phyloP scores from a whole-genome alignment of 2,113 vertebrate genomes.

The Xiphias gladius region DNA sequence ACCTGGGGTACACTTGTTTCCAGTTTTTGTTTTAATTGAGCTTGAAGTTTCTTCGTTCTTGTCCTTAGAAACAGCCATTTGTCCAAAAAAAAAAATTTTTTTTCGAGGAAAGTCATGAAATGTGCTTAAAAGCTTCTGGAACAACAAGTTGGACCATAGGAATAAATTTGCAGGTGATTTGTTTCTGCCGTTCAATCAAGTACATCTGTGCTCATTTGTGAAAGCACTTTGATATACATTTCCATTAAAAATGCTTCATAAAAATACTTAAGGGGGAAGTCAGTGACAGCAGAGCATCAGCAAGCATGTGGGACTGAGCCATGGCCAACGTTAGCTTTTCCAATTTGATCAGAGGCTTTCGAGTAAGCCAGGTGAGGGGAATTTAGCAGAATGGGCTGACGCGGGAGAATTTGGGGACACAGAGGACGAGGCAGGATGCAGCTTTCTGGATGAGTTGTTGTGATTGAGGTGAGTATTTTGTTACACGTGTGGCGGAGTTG shows the following conservation, averaged over 20 bases:
- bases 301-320: background rate
- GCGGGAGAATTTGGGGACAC: slow-evolving; percentile 2
- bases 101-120: too few relatives aligned
- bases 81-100: too few relatives aligned
- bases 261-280: slow-evolving; percentile 5
- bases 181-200: background rate
- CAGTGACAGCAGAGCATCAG: background rate
- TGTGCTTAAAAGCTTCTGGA: too few relatives aligned
- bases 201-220: background rate
- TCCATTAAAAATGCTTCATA: background rate
- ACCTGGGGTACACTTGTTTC: too few relatives aligned
- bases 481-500: slow-evolving; percentile 29
- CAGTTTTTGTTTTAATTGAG: too few relatives aligned
- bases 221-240: background rate
- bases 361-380: background rate
- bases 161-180: background rate
- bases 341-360: slow-evolving; percentile 1
- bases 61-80: too few relatives aligned
- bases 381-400: slow-evolving; percentile 3
- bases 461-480: slow-evolving; percentile 41
- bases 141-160: background rate
- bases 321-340: slow-evolving; percentile 23
- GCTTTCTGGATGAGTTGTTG: slow-evolving; percentile 52
- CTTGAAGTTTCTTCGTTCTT: too few relatives aligned
- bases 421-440: background rate